Conservation (phyloP, 1,140 invertebrate genomes). For the Neodiprion lecontei region DNA sequence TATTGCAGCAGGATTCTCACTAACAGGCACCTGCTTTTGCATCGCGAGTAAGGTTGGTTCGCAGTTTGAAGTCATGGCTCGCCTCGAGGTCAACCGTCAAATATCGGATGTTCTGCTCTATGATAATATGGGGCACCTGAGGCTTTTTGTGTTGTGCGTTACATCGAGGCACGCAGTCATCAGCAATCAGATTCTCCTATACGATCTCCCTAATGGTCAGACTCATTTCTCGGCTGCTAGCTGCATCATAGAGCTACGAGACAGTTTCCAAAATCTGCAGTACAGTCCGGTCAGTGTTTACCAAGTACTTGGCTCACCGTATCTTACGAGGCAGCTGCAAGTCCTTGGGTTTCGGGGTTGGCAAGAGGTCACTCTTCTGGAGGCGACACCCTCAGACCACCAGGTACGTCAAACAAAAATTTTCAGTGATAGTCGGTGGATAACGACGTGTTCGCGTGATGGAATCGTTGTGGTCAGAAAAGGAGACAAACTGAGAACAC, state of each 20-base stretch:
- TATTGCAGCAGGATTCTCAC: conserved; percentile 32
- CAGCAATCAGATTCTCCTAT: conserved; percentile 36
- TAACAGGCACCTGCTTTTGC: conserved; percentile 43
- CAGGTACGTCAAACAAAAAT: conserved; percentile 37
- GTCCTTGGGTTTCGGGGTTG: conserved; percentile 31
- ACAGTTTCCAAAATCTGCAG: conserved; percentile 32
- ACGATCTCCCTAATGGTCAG: conserved; percentile 22
- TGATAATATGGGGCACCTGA: conserved; percentile 29
- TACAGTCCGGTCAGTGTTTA: conserved; percentile 26
- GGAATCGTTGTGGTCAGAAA: conserved; percentile 40
- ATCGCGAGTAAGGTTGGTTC: conserved; percentile 32
- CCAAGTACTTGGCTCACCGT: conserved; percentile 40
- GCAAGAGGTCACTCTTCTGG: conserved; percentile 24
- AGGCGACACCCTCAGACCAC: conserved; percentile 33
- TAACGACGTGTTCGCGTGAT: conserved; percentile 41
- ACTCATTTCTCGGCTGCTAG: conserved; percentile 15
- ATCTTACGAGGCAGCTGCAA: conserved; percentile 38
- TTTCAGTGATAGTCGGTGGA: conserved; percentile 39
- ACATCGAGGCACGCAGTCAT: not conserved
- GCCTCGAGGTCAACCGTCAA: conserved; percentile 21
- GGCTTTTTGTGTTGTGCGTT: conserved; percentile 33
- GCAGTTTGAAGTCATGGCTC: conserved; percentile 30
- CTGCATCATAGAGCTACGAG: conserved; percentile 22
- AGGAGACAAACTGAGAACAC: conserved; percentile 16
- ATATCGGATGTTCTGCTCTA: conserved; percentile 44